Base-by-base conservation (phyloP, 2,113 vertebrate species). In the Ptychochromis oligacanthus region DNA sequence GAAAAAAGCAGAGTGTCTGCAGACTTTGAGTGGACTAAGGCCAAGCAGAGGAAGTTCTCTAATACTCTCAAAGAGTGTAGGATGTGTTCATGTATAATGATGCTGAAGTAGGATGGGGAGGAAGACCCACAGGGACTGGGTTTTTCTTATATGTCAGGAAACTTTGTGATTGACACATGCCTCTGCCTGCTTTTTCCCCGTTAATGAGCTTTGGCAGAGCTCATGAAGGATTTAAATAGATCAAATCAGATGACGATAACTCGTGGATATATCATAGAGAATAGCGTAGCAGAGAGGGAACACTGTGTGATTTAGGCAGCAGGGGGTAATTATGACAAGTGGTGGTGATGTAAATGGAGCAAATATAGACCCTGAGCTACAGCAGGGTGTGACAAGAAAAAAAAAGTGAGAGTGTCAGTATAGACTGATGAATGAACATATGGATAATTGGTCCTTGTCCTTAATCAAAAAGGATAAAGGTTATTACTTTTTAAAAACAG, bases 141-240 rank as follows among this genome's bases (percentile, higher is more conserved):
- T 81, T 86, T 83, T 61, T 22, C 77, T 83, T 86, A 82, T 54
- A 75, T 77, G 85, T 90, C 84, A 88, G 84, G 86, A 78, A 62
- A 89, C 77, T 82, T 58, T 80, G 84, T 89, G 92, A 93, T 79
- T 91, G 91, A 93, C 88, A 82, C 46, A 22, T 76, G 80, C 61
- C 59, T 81, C 26, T 79, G 61, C 36, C 54, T 83, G 52, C 58
- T 49, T 79, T 61, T 46, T 22, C 18, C 18, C 77, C 60, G 40
- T 82, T 90, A 92, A 92, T 93, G 88, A 93, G 80, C 83, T 87
- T 84, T 85, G 90, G 87, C 83, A 75, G 26, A 13, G 65, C 81
- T 87, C 85, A 82, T 79, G 74, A 84, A 36, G 49, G 75, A 84
- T 91, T 89, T 79, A 88, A 89, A 83, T 86, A 87, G 82, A 91